Evolutionary conservation across 2,113 vertebrate species (phyloP), one percentile per base, ranked within the genome.

Genomic region (Megaceryle torquata): DNA sequence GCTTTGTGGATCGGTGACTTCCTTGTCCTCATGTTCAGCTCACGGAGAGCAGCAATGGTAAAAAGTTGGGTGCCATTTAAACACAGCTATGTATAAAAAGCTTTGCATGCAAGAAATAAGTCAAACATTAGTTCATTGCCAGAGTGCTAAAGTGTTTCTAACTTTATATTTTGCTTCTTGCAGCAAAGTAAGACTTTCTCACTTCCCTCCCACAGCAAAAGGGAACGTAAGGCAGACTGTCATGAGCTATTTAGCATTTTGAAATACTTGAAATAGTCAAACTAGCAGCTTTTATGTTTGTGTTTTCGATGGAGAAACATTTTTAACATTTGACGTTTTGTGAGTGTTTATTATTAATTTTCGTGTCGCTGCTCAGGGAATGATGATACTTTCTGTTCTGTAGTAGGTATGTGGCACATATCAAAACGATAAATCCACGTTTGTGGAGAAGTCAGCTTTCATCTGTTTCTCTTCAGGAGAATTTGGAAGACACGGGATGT

Each of bases 71-170:
- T 86, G 64, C 85, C 67, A 24, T 94, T 95, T 93, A 90, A 83
- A 59, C 70, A 20, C 67, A 69, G 68, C 82, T 95, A 74, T 39
- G 85, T 90, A 91, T 80, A 83, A 91, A 80, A 89, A 88, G 46
- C 75, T 89, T 87, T 93, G 84, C 89, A 25, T 70, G 76, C 84
- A 74, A 93, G 93, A 82, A 93, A 86, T 31, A 74, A 95, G 95
- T 89, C 84, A 92, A 95, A 89, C 78, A 80, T 92, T 61, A 91
- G 93, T 94, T 95, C 93, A 80, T 69, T 78, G 67, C 93, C 39
- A 26, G 94, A 91, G 89, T 48, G 85, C 94, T 90, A 63, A 95
- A 94, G 86, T 90, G 93, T 97, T 97, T 94, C 95, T 95, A 96
- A 95, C 85, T 97, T 94, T 90, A 8, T 87, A 83, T 93, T 95